Conservation (phyloP, 1,140 invertebrate genomes). For the Triops longicaudatus region DNA sequence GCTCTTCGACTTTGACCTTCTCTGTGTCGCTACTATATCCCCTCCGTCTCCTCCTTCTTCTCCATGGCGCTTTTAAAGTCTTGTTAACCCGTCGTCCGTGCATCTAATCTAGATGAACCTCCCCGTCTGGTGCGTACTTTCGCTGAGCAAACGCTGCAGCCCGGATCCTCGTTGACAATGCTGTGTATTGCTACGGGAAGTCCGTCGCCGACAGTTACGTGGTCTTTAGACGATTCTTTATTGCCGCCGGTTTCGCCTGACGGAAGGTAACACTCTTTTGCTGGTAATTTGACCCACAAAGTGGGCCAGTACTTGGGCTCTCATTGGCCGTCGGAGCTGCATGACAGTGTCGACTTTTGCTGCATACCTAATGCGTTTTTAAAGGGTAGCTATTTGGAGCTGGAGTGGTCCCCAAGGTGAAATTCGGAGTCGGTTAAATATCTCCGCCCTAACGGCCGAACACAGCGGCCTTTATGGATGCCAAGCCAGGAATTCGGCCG, state of each 20-base stretch:
- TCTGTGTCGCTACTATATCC: too few species aligned
- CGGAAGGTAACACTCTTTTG: conserved; percentile 17
- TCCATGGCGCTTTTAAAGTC: background rate
- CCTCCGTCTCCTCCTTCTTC: background rate
- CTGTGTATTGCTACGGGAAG: conserved; percentile 71
- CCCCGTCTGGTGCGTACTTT: conserved; percentile 71
- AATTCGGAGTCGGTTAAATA: conserved; percentile 81
- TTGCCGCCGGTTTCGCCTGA: conserved; percentile 46
- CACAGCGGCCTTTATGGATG: conserved; percentile 88
- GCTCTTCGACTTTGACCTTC: background rate
- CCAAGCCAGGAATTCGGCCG: conserved; percentile 36
- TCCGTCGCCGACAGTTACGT: conserved; percentile 62
- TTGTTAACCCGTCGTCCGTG: background rate
- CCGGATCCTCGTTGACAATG: conserved; percentile 70
- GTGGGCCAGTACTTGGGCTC: background rate
- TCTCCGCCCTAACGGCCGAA: conserved; percentile 74
- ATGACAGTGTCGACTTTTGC: background rate
- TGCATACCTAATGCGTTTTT: conserved; percentile 31
- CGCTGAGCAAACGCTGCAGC: conserved; percentile 71
- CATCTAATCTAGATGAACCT: conserved; percentile 57
- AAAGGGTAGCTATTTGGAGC: conserved; percentile 67
- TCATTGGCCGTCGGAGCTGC: background rate
- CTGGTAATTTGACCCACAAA: too few species aligned
- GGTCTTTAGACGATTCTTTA: conserved; percentile 72
- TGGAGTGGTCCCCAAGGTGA: conserved; percentile 71